These are phyloP conservation scores for Taurulus bubalis DNA, from an alignment of 2,113 vertebrate species.

Conservation along the genomic window DNA sequence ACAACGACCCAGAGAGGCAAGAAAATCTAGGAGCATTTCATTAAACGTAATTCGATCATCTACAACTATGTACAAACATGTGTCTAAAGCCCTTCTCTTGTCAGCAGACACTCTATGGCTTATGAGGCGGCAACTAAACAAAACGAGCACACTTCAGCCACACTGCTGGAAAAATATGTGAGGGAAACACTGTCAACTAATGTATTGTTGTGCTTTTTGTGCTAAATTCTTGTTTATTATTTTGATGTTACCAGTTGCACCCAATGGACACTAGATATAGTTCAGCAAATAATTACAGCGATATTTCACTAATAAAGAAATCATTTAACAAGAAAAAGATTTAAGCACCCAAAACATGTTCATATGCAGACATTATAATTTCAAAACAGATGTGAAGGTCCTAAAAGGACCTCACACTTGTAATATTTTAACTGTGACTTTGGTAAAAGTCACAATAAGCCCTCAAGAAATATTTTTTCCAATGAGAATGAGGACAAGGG, in stretches of 20 bases:
- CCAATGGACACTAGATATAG: background rate
- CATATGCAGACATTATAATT: conserved; percentile 36
- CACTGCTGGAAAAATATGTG: background rate
- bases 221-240: background rate
- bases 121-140: background rate
- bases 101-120: background rate
- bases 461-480: conserved; percentile 53
- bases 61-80: background rate
- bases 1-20: background rate
- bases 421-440: conserved; percentile 70
- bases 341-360: conserved; percentile 20
- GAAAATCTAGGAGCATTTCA: background rate
- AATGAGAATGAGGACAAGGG: conserved; percentile 65
- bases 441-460: conserved; percentile 71
- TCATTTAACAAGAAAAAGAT: conserved; percentile 4
- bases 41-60: background rate
- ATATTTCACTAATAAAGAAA: conserved; percentile 8
- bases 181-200: background rate
- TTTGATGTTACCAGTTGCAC: background rate
- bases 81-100: background rate
- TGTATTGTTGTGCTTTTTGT: background rate
- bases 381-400: conserved; percentile 38
- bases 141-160: background rate
- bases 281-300: background rate
- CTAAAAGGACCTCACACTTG: conserved; percentile 35